phyloP scores from a whole-genome alignment of 2,797 vertebrate species.

The Sebastes oblongus region DNA sequence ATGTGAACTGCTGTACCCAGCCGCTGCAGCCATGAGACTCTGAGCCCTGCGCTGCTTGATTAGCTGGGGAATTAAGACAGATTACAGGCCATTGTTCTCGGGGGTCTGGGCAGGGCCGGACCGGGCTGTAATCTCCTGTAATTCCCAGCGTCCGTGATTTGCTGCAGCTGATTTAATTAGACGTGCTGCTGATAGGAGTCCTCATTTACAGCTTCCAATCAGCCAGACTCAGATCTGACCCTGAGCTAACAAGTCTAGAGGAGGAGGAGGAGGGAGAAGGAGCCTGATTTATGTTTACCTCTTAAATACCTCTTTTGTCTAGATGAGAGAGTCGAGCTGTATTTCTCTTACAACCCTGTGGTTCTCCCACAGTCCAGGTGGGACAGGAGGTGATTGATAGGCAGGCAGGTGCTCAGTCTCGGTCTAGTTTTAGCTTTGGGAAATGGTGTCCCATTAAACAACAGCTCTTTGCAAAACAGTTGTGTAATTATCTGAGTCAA shows the following conservation, averaged over 20 bases:
- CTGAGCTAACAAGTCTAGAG: neutral
- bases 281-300: slow-evolving; percentile 20
- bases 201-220: slow-evolving; percentile 40
- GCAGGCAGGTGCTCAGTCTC: neutral
- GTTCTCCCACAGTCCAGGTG: neutral
- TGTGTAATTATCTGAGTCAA: neutral
- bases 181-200: slow-evolving; percentile 62
- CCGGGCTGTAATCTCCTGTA: slow-evolving; percentile 75
- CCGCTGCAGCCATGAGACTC: slow-evolving; percentile 29
- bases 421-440: neutral
- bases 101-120: slow-evolving; percentile 45
- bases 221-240: slow-evolving; percentile 6
- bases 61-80: slow-evolving; percentile 77
- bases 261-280: neutral
- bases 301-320: slow-evolving; percentile 21
- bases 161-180: slow-evolving; percentile 79
- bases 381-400: neutral
- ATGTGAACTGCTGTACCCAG: slow-evolving; percentile 21
- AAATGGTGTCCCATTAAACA: slow-evolving; percentile 10
- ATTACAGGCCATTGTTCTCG: slow-evolving; percentile 79
- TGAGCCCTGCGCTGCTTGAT: slow-evolving; percentile 61
- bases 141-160: slow-evolving; percentile 72
- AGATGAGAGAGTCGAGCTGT: neutral
- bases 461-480: neutral
- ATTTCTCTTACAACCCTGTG: slow-evolving; percentile 10